Conservation (phyloP, 2,113 vertebrate genomes). For the Parotia lawesii region DNA sequence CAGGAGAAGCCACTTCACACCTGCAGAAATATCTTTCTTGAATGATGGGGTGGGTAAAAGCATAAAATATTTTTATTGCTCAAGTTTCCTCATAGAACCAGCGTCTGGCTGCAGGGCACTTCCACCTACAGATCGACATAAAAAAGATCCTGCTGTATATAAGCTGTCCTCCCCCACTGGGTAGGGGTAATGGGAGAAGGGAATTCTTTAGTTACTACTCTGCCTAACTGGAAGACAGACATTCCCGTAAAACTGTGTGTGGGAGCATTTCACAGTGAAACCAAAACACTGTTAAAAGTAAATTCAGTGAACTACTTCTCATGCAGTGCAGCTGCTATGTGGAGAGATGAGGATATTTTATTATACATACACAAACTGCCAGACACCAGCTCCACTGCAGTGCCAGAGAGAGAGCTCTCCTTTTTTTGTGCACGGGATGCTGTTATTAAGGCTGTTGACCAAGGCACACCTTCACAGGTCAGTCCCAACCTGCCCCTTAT, state of each 20-base stretch:
- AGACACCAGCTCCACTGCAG: background rate
- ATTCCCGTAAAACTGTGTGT: slow-evolving; percentile 55
- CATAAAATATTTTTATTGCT: slow-evolving; percentile 62
- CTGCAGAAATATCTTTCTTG: slow-evolving; percentile 54
- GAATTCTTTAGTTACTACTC: slow-evolving; percentile 56
- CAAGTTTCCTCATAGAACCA: slow-evolving; percentile 40
- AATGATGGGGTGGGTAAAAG: slow-evolving; percentile 33
- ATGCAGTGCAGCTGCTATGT: slow-evolving; percentile 10
- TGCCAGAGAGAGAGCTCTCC: background rate
- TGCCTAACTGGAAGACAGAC: slow-evolving; percentile 51
- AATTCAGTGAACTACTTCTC: slow-evolving; percentile 59
- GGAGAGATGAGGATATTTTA: background rate
- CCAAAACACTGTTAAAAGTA: slow-evolving; percentile 62
- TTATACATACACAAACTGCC: background rate
- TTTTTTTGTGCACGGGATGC: background rate
- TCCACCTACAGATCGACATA: slow-evolving; percentile 56
- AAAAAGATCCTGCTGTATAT: slow-evolving; percentile 48
- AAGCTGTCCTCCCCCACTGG: slow-evolving; percentile 60
- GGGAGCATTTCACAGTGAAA: slow-evolving; percentile 64
- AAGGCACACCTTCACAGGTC: background rate
- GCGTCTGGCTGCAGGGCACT: slow-evolving; percentile 55
- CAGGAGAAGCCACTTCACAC: slow-evolving; percentile 44
- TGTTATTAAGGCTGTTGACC: background rate
- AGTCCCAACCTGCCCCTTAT: background rate
- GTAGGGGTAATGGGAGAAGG: slow-evolving; percentile 50